Base-by-base conservation (phyloP, 2,113 vertebrate species). In the Carettochelys insculpta region DNA sequence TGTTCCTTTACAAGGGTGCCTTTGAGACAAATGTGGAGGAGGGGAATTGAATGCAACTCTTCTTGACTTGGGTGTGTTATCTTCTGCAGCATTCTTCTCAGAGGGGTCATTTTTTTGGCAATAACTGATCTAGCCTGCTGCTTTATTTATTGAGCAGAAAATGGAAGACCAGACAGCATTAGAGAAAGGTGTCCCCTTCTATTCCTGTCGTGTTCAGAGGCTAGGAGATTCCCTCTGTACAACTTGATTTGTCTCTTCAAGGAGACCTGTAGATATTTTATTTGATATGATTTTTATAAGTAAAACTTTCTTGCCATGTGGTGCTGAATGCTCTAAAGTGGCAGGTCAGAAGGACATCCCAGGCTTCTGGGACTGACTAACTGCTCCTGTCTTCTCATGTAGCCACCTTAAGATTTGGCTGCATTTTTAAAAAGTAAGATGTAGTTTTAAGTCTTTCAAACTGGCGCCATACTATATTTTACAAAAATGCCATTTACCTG, bases 1-100 rank as follows among this genome's bases (percentile, higher is more conserved):
- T 50, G 89, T 90, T 80, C 43, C 92, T 77, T 81, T 79, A 52
- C 48, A 88, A 95, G 94, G 93, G 94, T 97, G 92, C 95, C 94
- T 94, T 95, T 88, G 86, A 87, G 92, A 89, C 77, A 50, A 48
- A 45, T 45, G 24, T 24, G 2, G 11, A 11, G 24, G 54, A 65
- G 90, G 92, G 85, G 93, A 65, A 77, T 86, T 76, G 89, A 38
- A 68, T 27, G 41, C 77, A 90, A 87, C 87, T 91, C 61, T 38
- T 68, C 65, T 89, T 3, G 71, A 91, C 82, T 50, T 25, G 87
- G 95, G 88, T 85, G 17, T 4, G 17, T 50, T 82, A 22, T 22
- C n/a, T 27, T 27, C 47, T 84, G n/a, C 43, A 53, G 56, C 31
- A n/a, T 53, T 51, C 34, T 50, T 84, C 53, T 45, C 87, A 83